Conservation (phyloP, 2,113 vertebrate genomes). For the Harpagus bidentatus region DNA sequence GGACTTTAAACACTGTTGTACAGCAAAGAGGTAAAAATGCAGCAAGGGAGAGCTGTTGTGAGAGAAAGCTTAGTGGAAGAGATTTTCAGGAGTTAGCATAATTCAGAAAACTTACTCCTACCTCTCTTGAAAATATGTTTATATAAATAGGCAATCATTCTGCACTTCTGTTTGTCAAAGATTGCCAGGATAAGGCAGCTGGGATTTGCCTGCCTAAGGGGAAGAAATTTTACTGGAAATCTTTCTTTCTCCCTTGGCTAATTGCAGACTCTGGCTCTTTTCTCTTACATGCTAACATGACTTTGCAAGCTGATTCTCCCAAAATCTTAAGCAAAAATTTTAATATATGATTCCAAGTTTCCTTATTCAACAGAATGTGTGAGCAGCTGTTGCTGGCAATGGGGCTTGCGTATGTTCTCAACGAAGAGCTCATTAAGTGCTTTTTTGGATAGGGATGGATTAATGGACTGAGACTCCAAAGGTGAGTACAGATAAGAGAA, state of each 20-base stretch:
- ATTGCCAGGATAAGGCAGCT: neutral
- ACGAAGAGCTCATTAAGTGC: neutral
- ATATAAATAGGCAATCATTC: neutral
- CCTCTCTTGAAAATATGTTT: neutral
- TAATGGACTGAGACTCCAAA: neutral
- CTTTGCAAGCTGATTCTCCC: neutral
- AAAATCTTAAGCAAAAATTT: neutral
- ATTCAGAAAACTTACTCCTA: neutral
- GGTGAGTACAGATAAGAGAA: neutral
- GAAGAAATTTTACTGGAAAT: neutral
- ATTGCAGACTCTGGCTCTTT: neutral
- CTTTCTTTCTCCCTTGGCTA: neutral
- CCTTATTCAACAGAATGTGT: fast-evolving
- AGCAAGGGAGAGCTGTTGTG: neutral
- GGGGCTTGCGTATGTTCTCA: neutral
- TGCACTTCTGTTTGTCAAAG: neutral
- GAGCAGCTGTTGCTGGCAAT: neutral
- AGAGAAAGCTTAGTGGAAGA: neutral
- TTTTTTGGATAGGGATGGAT: neutral
- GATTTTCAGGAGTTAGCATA: neutral
- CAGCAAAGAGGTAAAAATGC: neutral
- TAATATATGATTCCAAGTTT: neutral
- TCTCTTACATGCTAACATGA: neutral
- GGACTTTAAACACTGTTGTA: neutral
- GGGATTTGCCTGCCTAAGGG: neutral